Base-by-base conservation (phyloP, 2,113 vertebrate species). In the Columba livia region DNA sequence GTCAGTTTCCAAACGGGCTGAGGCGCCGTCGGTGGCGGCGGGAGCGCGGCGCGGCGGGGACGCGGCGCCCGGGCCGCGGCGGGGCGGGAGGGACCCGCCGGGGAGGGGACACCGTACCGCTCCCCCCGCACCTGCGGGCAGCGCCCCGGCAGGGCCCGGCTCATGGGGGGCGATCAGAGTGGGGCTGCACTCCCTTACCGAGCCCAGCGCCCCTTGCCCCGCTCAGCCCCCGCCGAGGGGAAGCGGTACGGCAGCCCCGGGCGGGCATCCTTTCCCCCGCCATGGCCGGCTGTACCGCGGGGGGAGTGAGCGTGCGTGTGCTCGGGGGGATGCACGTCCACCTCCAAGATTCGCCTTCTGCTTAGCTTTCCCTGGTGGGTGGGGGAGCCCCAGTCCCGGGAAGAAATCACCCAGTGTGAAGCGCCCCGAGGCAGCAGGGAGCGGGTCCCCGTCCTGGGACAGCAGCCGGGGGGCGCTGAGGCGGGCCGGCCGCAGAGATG, bases 1-100 rank as follows among this genome's bases (percentile, higher is more conserved):
- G 93, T 97, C 97, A 83, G 89, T 96, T 95, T 96, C 79, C 96
- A 94, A 97, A 96, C 89, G 95, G 96, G 94, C 94, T 85, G 95
- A 94, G 96, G 85, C 96, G 95, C 97, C 85, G 96, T 97, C 93
- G 97, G 97, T 95, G 97, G 96, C 92, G 93, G 93, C 90, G 95
- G 94, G 94, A 94, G 64, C 16, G 54, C 64, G 21, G 62, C 57
- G 48, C 88, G 72, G 69, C 65, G 51, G 85, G 88, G 50, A 70
- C 80, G 38, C 82, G 78, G 94, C 51, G 81, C 89, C 85, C 57
- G 61, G 77, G 66, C 81, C 38, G 6, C 85, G 24, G 60, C 5
- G 42, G 38, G 58, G 56, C 1, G 38, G 74, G 36, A 54, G 48
- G 60, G 47, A 69, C 26, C 24, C 8, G 24, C 32, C 4, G 54